Conservation (phyloP, 2,113 vertebrate genomes). For the Peromyscus maniculatus region DNA sequence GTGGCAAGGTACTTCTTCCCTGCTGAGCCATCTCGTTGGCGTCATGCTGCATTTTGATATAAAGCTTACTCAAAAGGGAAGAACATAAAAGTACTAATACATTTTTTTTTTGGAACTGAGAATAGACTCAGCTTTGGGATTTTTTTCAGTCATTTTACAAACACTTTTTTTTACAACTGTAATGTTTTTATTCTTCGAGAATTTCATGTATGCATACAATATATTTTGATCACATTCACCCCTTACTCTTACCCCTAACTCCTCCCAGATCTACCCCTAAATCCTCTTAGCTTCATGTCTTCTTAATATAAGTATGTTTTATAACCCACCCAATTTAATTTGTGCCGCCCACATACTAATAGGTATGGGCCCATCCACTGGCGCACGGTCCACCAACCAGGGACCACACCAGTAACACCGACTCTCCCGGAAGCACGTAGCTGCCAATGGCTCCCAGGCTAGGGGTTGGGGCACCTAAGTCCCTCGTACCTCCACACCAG, state of each 20-base stretch:
- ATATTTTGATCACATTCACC: neutral
- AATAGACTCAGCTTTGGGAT: neutral
- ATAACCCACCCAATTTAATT: too few species aligned
- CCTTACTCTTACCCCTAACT: neutral
- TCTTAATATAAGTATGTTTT: neutral
- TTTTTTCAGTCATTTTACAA: conserved; percentile 44
- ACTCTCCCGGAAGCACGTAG: neutral
- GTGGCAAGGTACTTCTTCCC: neutral
- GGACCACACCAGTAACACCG: neutral
- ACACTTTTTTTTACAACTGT: neutral
- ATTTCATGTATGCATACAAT: neutral
- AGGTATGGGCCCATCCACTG: neutral
- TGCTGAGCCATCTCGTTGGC: neutral
- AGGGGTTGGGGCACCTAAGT: neutral
- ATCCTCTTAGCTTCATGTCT: neutral
- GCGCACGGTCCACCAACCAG: neutral
- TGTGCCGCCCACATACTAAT: too few species aligned
- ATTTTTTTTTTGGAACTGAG: neutral
- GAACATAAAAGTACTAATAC: neutral
- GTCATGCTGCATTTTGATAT: neutral
- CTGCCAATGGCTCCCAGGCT: neutral
- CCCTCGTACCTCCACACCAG: neutral
- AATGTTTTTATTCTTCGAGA: neutral
- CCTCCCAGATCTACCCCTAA: neutral
- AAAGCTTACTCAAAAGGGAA: neutral